Base-by-base conservation (phyloP, 2,888 invertebrate species). In the Protodeltote pygarga region DNA sequence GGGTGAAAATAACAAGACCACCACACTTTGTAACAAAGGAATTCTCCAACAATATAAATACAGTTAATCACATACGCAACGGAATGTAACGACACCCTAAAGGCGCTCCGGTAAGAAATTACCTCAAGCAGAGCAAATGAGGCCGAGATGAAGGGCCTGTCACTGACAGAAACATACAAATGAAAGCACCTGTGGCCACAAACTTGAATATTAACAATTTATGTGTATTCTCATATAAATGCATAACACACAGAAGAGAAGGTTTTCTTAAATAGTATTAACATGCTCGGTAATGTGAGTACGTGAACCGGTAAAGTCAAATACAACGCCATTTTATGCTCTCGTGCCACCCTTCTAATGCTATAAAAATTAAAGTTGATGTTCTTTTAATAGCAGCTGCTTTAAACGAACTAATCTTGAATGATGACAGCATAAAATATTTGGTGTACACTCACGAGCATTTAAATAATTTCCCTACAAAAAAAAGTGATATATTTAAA, bases 11-110 rank as follows among this genome's bases (percentile, higher is more conserved):
- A 80, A 81, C 77, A 81, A 71, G 76, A 78, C 77, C 73, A 73
- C 71, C 71, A 71, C 70, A 66, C 75, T 64, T 58, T 70, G 61
- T 76, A 79, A 83, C 83, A 85, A 85, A 85, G 77, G 81, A 74
- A 85, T 79, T 81, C n/a, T 73, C 70, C 73, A 70, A 71, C 64
- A 62, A 71, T 71, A 77, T 75, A 76, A 72, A 81, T 67, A 77
- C 71, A 74, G 73, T 76, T 79, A 80, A 83, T 82, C 73, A 77
- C 75, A 64, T 53, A 64, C 68, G 55, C 61, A 54, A 49, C 40
- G 65, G 65, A 71, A 71, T 71, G 69, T 66, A 59, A 71, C 58
- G 69, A 69, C 62, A 66, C 55, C 60, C 53, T 69, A 49, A 61
- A 57, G 51, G 49, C 21, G 39, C 51, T 44, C 50, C 37, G 24